These are phyloP conservation scores for Ectobius pallidus DNA, from an alignment of 2,888 invertebrate genomes.

Conservation along the genomic window DNA sequence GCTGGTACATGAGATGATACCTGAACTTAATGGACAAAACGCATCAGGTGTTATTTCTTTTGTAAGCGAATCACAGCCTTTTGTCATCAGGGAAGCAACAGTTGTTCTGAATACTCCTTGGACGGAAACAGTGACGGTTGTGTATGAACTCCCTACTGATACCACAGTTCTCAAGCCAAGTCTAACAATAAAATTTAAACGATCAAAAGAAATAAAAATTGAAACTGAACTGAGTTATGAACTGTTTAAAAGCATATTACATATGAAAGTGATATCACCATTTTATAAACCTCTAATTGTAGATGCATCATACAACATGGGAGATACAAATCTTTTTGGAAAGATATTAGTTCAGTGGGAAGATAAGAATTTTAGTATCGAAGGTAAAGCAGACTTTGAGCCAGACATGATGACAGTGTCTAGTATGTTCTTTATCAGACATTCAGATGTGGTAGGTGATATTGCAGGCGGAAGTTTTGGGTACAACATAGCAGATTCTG, in stretches of 20 bases:
- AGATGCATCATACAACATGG: constrained; percentile 35
- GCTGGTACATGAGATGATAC: constrained; percentile 31
- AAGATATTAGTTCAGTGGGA: constrained; percentile 29
- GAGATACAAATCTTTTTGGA: constrained; percentile 4
- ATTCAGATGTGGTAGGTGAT: constrained; percentile 26
- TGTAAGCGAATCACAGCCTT: not conserved
- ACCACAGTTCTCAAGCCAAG: constrained; percentile 16
- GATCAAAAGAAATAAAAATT: constrained; percentile 38
- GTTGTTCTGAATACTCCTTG: constrained; percentile 31
- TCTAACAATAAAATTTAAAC: constrained; percentile 33
- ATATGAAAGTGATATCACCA: constrained; percentile 40
- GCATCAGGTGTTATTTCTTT: constrained; percentile 11
- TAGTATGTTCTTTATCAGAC: constrained; percentile 24
- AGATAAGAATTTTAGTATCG: constrained; percentile 22
- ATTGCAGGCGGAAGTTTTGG: constrained; percentile 30
- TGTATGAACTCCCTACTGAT: constrained; percentile 24
- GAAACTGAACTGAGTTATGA: constrained; percentile 32
- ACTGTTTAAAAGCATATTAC: constrained; percentile 27
- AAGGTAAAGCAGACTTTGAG: constrained; percentile 25
- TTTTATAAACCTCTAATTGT: constrained; percentile 37
- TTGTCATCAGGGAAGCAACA: not conserved
- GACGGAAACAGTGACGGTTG: constrained; percentile 36
- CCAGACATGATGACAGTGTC: not conserved
- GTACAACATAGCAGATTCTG: constrained; percentile 18
- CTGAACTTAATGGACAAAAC: constrained; percentile 30